Evolutionary conservation across 2,113 vertebrate species (phyloP).

Genomic region (Cyanoramphus novaezelandiae): DNA sequence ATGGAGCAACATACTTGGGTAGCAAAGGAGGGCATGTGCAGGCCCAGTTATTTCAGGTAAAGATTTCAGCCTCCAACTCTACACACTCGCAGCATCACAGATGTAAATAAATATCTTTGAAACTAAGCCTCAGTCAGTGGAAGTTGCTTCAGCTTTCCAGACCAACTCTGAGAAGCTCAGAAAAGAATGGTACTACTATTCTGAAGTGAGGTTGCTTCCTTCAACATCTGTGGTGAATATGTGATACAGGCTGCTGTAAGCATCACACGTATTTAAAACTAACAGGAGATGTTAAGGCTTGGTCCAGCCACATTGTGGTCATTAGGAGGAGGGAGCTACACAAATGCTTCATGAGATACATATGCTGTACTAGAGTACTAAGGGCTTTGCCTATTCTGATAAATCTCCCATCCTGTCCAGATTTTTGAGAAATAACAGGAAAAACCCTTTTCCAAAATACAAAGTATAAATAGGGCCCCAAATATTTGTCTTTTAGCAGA

Average conservation of each 20-base stretch:
- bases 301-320: conserved; percentile 51
- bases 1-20: not conserved
- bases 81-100: not conserved
- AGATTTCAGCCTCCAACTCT: not conserved
- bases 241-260: conserved; percentile 13
- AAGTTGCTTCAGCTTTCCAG: not conserved
- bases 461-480: not conserved
- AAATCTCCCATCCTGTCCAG: not conserved
- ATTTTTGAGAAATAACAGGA: not conserved
- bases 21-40: not conserved
- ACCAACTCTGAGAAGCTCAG: not conserved
- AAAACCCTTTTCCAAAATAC: not conserved
- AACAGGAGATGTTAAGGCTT: conserved; percentile 46
- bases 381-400: not conserved
- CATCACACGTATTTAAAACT: conserved; percentile 48
- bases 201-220: conserved; percentile 51
- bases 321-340: conserved; percentile 63
- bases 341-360: conserved; percentile 50
- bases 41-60: not conserved
- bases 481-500: not conserved
- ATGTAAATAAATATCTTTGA: not conserved
- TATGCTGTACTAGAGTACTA: not conserved
- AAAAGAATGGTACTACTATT: conserved; percentile 45
- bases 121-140: not conserved
- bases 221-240: conserved; percentile 57